phyloP scores from a whole-genome alignment of 2,888 invertebrate species.

The Rapana venosa region DNA sequence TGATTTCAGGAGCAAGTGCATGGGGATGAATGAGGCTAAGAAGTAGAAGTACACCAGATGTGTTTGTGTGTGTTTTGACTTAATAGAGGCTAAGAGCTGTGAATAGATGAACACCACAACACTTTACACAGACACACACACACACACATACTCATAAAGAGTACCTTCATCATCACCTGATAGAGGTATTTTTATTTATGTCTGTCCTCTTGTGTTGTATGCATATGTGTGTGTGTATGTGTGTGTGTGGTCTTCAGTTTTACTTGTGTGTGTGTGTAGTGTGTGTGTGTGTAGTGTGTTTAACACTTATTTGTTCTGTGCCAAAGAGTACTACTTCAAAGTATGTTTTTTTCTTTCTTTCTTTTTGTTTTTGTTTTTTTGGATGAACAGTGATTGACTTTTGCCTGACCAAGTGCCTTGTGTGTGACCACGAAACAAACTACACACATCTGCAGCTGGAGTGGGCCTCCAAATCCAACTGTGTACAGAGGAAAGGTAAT shows the following conservation, averaged over 20 bases:
- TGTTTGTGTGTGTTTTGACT: too few species aligned
- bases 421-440: slow-evolving; percentile 87
- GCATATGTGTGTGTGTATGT: neutral
- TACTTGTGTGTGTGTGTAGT: neutral
- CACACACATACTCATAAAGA: neutral
- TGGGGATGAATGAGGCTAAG: too few species aligned
- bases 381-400: slow-evolving; percentile 89
- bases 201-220: neutral
- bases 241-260: neutral
- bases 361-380: neutral
- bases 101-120: too few species aligned
- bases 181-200: too few species aligned
- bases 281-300: neutral
- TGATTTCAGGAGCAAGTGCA: too few species aligned
- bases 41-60: too few species aligned
- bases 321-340: neutral
- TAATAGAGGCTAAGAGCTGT: too few species aligned
- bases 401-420: slow-evolving; percentile 91
- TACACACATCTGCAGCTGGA: slow-evolving; percentile 87
- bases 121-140: neutral
- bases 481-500: slow-evolving; percentile 86
- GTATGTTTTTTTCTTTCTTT: too few species aligned
- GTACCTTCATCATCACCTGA: neutral
- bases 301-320: neutral
- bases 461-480: slow-evolving; percentile 95